Evolutionary conservation across 2,888 invertebrate species (phyloP).

Genomic region (Pharmacophagus antenor): DNA sequence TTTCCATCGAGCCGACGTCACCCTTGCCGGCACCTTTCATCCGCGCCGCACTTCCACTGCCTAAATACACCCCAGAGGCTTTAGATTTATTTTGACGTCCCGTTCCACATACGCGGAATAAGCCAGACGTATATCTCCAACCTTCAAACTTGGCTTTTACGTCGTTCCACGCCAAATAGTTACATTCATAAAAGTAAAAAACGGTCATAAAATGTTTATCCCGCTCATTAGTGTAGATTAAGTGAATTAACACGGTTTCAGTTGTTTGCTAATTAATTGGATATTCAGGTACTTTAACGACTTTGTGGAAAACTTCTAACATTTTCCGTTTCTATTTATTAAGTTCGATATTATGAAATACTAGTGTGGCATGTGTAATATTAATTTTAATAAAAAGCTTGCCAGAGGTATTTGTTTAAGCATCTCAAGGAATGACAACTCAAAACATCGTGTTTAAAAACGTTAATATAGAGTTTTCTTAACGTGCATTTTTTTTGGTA

Average conservation of each 20-base stretch:
- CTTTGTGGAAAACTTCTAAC: constrained; percentile 3
- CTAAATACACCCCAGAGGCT: constrained; percentile 64
- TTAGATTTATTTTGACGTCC: constrained; percentile 57
- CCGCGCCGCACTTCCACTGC: constrained; percentile 44
- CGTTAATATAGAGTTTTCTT: no score
- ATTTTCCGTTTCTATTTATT: neutral
- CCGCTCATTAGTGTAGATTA: constrained; percentile 30
- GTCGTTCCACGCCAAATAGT: constrained; percentile 20
- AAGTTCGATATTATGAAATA: neutral
- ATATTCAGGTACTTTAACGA: constrained; percentile 21
- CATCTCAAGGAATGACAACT: no score
- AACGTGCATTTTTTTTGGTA: no score
- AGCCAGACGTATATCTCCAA: constrained; percentile 24
- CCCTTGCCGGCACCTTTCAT: constrained; percentile 65
- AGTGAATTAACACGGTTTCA: constrained; percentile 27
- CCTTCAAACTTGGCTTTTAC: constrained; percentile 28
- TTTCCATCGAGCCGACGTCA: constrained; percentile 51
- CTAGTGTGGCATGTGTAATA: no score
- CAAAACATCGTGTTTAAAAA: no score
- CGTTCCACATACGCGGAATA: constrained; percentile 32
- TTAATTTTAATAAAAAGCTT: no score
- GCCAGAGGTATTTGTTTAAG: no score
- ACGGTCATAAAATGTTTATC: constrained; percentile 31
- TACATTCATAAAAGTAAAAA: constrained; percentile 28
- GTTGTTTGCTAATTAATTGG: constrained; percentile 27